phyloP scores from a whole-genome alignment of 2,888 invertebrate species.

The Itoplectis maculator region DNA sequence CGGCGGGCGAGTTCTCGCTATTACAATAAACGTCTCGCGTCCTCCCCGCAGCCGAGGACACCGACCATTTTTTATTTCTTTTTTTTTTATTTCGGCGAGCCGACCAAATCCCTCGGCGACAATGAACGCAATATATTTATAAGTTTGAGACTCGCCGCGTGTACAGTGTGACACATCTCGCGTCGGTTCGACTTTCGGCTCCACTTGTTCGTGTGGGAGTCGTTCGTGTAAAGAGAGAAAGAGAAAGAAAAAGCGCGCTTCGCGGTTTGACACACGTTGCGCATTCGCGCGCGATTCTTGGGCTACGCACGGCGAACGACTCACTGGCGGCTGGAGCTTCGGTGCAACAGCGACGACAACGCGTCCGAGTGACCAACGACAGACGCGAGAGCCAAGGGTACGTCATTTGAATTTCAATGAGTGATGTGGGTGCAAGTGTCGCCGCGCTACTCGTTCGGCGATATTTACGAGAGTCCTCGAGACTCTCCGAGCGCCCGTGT shows the following conservation, averaged over 20 bases:
- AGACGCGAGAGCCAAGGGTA: constrained; percentile 32
- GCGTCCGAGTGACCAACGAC: neutral
- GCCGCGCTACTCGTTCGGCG: constrained; percentile 77
- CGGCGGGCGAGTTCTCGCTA: constrained; percentile 71
- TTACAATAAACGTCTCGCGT: constrained; percentile 78
- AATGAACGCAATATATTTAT: constrained; percentile 72
- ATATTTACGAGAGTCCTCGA: constrained; percentile 65
- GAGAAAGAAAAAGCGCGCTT: constrained; percentile 11
- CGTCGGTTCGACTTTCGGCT: neutral
- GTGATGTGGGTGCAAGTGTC: constrained; percentile 82
- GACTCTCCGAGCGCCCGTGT: neutral
- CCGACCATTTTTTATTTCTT: neutral
- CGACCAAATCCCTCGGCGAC: constrained; percentile 25
- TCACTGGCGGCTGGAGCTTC: neutral
- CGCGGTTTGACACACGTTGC: neutral
- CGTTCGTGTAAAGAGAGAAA: neutral
- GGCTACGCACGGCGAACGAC: neutral
- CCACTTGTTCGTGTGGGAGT: neutral
- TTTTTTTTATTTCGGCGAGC: neutral
- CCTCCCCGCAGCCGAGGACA: neutral
- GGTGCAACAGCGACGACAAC: neutral
- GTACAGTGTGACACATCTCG: constrained; percentile 16
- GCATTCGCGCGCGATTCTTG: constrained; percentile 8
- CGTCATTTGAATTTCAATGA: constrained; percentile 83
- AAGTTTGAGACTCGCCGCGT: constrained; percentile 70